Evolutionary conservation across 2,888 invertebrate genomes (phyloP).

Genomic region (Clivina fossor): DNA sequence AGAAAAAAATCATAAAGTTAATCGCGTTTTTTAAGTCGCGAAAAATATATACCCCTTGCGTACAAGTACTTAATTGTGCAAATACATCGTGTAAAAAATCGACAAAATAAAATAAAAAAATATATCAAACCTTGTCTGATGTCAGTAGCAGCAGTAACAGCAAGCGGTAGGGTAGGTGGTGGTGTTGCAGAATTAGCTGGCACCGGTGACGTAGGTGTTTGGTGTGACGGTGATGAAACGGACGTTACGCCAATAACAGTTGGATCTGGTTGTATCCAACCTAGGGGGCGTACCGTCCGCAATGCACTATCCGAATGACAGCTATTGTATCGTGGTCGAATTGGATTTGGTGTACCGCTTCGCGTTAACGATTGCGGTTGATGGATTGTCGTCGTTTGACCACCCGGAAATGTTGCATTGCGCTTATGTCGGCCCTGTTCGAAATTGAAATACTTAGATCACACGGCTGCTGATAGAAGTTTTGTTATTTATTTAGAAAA

Average conservation of each 20-base stretch:
- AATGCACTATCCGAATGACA: slow-evolving; percentile 55
- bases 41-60: too few species aligned
- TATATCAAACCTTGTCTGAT: too few species aligned
- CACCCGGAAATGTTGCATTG: slow-evolving; percentile 78
- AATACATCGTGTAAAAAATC: too few species aligned
- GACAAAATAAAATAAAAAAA: too few species aligned
- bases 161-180: too few species aligned
- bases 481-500: too few species aligned
- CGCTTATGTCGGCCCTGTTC: slow-evolving; percentile 77
- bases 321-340: slow-evolving; percentile 61
- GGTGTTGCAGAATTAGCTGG: not conserved
- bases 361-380: slow-evolving; percentile 62
- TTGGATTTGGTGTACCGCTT: slow-evolving; percentile 58
- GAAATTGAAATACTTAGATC: too few species aligned
- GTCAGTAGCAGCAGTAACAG: not conserved
- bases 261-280: not conserved
- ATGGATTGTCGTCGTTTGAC: slow-evolving; percentile 66
- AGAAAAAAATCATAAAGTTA: too few species aligned
- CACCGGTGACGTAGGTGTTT: not conserved
- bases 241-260: too few species aligned
- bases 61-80: too few species aligned
- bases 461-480: too few species aligned
- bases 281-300: slow-evolving; percentile 44
- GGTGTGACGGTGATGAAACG: not conserved
- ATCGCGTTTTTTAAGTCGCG: too few species aligned